Evolutionary conservation across 2,797 vertebrate genomes (phyloP).

Genomic region (Rhyacichthys aspro): DNA sequence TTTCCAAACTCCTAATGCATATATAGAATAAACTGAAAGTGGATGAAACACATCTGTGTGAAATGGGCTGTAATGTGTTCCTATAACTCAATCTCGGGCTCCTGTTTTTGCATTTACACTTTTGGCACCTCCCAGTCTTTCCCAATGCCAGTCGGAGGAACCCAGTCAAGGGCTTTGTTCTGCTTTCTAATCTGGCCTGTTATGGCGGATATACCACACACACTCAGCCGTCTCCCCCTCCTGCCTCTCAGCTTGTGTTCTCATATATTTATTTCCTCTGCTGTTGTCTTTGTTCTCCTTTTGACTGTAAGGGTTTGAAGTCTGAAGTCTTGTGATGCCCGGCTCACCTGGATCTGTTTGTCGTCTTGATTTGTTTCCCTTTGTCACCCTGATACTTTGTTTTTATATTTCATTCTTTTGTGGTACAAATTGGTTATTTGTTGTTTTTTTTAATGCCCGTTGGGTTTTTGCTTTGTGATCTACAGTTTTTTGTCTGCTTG

Average conservation of each 20-base stretch:
- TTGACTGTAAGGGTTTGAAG: slow-evolving; percentile 36
- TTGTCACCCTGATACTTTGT: slow-evolving; percentile 39
- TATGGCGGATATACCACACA: slow-evolving; percentile 16
- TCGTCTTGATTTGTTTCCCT: slow-evolving; percentile 47
- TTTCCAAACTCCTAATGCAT: no score
- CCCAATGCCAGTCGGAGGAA: slow-evolving; percentile 31
- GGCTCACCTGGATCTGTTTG: slow-evolving; percentile 41
- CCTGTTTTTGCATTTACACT: not conserved
- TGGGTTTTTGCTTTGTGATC: slow-evolving; percentile 37
- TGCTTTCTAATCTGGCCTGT: slow-evolving; percentile 34
- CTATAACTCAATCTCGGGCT: no score
- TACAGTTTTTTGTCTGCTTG: slow-evolving; percentile 16
- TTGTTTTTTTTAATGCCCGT: slow-evolving; percentile 30
- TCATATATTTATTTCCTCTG: slow-evolving; percentile 38
- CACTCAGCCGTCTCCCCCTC: slow-evolving; percentile 8
- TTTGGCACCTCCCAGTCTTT: slow-evolving; percentile 12
- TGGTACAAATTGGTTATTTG: slow-evolving; percentile 11
- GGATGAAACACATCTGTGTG: no score
- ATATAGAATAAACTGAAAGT: no score
- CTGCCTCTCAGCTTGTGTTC: slow-evolving; percentile 2
- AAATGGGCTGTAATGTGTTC: no score
- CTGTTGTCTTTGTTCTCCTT: slow-evolving; percentile 36
- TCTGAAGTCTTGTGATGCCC: slow-evolving; percentile 37
- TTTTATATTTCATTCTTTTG: slow-evolving; percentile 26
- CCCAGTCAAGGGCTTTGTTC: slow-evolving; percentile 30